These are phyloP conservation scores for Amblyjoppa fuscipennis DNA, from an alignment of 2,888 invertebrate species.

Conservation along the genomic window DNA sequence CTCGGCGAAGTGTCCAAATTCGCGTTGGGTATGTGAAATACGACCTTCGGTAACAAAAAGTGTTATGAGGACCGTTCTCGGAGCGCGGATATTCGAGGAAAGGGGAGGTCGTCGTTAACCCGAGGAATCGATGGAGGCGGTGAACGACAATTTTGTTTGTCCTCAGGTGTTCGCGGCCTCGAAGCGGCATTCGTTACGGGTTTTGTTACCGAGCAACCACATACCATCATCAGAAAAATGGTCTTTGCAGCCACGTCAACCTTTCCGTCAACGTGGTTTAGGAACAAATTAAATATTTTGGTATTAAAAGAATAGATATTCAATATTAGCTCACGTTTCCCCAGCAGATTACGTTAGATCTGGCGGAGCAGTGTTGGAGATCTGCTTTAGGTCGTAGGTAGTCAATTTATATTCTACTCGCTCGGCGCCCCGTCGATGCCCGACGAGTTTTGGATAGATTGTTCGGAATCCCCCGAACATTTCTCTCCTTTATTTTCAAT, in stretches of 20 bases:
- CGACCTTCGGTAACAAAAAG: neutral
- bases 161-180: neutral
- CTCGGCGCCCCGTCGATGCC: neutral
- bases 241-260: too few relatives aligned
- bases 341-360: neutral
- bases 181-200: neutral
- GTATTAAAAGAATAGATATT: neutral
- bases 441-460: slow-evolving; percentile 24
- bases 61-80: neutral
- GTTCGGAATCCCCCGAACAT: neutral
- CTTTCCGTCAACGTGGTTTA: too few relatives aligned
- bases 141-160: neutral
- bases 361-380: neutral
- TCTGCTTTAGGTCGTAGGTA: neutral
- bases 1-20: neutral
- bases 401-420: slow-evolving; percentile 43
- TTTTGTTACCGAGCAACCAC: neutral
- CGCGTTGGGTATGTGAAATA: neutral
- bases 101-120: neutral
- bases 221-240: too few relatives aligned
- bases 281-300: neutral
- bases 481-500: slow-evolving; percentile 38
- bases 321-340: neutral
- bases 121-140: neutral
- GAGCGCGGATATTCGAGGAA: neutral